phyloP scores from a whole-genome alignment of 2,797 vertebrate species.

The Tokudaia muenninki region DNA sequence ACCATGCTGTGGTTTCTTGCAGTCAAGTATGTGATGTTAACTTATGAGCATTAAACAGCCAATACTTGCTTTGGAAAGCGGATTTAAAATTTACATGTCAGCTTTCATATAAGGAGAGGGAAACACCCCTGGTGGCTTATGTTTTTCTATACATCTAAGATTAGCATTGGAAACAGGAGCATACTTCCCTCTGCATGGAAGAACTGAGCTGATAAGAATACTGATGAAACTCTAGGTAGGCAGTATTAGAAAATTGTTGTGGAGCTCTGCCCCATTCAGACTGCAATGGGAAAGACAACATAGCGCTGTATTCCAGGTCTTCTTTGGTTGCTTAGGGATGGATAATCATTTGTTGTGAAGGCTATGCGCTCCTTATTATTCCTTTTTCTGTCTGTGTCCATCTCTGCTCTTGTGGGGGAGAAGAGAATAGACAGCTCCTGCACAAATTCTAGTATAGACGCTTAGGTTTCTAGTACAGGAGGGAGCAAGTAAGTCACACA shows the following conservation, averaged over 20 bases:
- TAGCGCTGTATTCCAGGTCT: not conserved
- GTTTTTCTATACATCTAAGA: conserved; percentile 43
- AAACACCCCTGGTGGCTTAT: not conserved
- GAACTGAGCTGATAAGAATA: conserved; percentile 26
- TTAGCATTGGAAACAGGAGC: conserved; percentile 5
- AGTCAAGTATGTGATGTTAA: not conserved
- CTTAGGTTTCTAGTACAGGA: not conserved
- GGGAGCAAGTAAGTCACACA: not conserved
- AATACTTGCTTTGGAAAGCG: conserved; percentile 8
- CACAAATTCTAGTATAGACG: too few species aligned
- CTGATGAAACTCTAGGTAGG: not conserved
- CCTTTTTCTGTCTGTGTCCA: not conserved
- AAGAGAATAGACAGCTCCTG: not conserved
- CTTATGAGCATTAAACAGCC: conserved; percentile 37
- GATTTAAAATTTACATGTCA: conserved; percentile 14
- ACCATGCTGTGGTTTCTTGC: conserved; percentile 40
- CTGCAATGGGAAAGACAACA: not conserved
- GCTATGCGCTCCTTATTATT: not conserved
- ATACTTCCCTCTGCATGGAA: not conserved
- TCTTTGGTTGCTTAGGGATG: not conserved
- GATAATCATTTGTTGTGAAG: not conserved
- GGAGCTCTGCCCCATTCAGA: not conserved
- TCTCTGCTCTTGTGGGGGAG: not conserved
- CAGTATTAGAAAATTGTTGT: conserved; percentile 23
- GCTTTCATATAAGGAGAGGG: not conserved